Evolutionary conservation across 2,888 invertebrate species (phyloP), one percentile per base, ranked within the genome.

Genomic region (Eurois occulta): DNA sequence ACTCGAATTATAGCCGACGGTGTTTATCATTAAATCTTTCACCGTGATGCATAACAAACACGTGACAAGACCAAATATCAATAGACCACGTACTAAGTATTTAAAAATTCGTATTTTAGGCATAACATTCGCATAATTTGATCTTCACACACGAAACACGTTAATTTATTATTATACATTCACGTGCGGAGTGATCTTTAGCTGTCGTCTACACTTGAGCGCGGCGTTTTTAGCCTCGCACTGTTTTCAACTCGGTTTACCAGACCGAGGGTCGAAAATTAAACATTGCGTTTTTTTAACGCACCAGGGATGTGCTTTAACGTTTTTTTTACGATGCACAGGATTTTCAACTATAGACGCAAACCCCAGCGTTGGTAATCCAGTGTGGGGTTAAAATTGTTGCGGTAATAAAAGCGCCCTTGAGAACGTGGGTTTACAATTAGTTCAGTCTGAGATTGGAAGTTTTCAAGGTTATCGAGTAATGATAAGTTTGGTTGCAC

Each of bases 401-500:
- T 48, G 24, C 48, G 13, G 21, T 18, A 3, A 60, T 18, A 46
- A 60, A 64, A 64, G 8, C 24, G 62, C 11, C 24, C 35, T 13
- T 64, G 21, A 2, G 21, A 65, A 65, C 64, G 8, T 16, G 8
- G n/a, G 7, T 65, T 65, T 74, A 46, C 28, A 11, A n/a, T n/a
- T n/a, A 74, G 41, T 41, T 41, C 10, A 41, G 35, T 72, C 70
- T 65, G n/a, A 75, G 71, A 79, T 65, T 80, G 75, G 80, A 16
- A 46, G 52, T 38, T 71, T 32, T 75, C 84, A 87, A 88, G 88
- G 88, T 86, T 84, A 88, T 86, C 81, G 64, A 71, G 68, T 67
- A 77, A 55, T 75, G 72, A 74, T 78, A 85, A 78, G 73, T 84
- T 41, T 72, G 71, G 60, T 41, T 68, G 48, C 55, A 18, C 18